Evolutionary conservation across 2,888 invertebrate genomes (phyloP), one percentile per base, ranked within the genome.

Genomic region (Drosophila longiperda): DNA sequence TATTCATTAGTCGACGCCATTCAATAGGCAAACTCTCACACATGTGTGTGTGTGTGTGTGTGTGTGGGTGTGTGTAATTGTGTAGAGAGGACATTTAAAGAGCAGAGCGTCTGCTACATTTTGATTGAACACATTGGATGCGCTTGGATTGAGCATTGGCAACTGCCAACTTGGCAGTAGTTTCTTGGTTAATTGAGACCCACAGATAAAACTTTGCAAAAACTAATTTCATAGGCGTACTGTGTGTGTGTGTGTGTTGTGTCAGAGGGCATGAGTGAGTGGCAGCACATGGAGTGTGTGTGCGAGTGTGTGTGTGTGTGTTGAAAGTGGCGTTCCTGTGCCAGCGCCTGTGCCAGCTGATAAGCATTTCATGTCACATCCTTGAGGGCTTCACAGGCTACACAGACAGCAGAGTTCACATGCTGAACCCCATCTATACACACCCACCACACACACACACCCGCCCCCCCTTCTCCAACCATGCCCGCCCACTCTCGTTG

Each of bases 291-390:
- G 52, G 34, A 54, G 6, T 26, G 54, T 23, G 23, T 36, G 29
- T 50, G 50, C 55, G 53, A 62, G 68, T 68, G 50, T 69, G 64
- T 48, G 48, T 34, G 9, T 20, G 20, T 42, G 42, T 75, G 75
- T 81, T 78, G 66, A 75, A 80, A 73, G 78, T 45, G 71, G 79
- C 45, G 72, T 53, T 58, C 49, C 50, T 53, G 73, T 64, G 69
- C 66, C 67, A 73, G 74, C 66, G 74, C 64, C 69, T 82, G 76
- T 65, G 61, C 60, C 69, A 76, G 74, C 90, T 90, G 91, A 90
- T 90, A 91, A 91, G 91, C 87, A 91, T 91, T 91, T 90, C 91
- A 91, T 91, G 91, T 91, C 91, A 91, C 91, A 91, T 91, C 84
- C 87, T 88, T 78, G 80, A 88, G 86, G 86, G 77, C 82, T 76